Base-by-base conservation (phyloP, 2,888 invertebrate species). In the Melinaea menophilus region DNA sequence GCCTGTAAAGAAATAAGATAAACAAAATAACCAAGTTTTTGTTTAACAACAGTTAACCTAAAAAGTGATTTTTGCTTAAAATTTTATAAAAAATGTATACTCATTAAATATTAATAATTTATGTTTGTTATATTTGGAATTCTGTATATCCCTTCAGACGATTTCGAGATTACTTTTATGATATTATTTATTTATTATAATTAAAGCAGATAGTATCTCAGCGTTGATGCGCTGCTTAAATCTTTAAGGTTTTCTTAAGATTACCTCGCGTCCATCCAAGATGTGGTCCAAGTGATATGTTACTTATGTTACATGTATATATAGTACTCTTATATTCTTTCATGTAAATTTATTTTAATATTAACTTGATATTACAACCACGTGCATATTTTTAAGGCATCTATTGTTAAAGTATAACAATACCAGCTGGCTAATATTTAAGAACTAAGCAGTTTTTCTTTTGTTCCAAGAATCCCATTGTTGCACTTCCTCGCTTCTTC, bases 111-210 rank as follows among this genome's bases (percentile, higher is more conserved):
- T 62, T 55, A 59, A 58, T 64, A 54, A 64, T 65, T 61, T 63
- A 64, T 67, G 64, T 59, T 59, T 61, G 65, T 63, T 62, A 64
- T 59, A 55, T 64, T 63, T 64, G 46, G 61, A 64, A 64, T 61
- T 63, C 62, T 47, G 55, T 59, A 65, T 66, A 58, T 54, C 57
- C 64, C 35, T 61, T 58, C 61, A 69, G 62, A 63, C 59, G 61
- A 63, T 57, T 66, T 57, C 45, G 48, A 48, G 61, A 67, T 64
- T 65, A 63, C 66, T 64, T 70, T 72, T 69, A 65, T 64, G 66
- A 60, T 65, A 70, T 68, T 69, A 71, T 73, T 73, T 73, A 73
- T 73, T 73, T 73, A 74, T 73, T 73, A 68, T 69, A 73, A 73
- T 72, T 71, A 72, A 72, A 72, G 66, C 71, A 65, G 68, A 72